These are phyloP conservation scores for Crepidodera aurea DNA, from an alignment of 2,888 invertebrate species.

Conservation along the genomic window DNA sequence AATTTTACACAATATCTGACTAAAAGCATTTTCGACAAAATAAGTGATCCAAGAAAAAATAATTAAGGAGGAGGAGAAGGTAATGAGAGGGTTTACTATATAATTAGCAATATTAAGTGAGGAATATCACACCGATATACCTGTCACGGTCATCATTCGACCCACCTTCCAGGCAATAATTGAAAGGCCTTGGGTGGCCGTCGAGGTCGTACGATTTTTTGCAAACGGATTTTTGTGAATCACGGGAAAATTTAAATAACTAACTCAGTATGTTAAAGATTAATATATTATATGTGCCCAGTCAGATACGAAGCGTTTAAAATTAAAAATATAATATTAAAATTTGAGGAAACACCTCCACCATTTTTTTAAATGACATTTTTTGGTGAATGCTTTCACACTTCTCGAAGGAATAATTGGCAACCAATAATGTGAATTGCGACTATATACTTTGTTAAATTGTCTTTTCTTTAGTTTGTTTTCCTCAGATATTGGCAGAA, in stretches of 20 bases:
- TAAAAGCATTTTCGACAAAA: conserved; percentile 36
- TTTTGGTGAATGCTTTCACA: too few relatives aligned
- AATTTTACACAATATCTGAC: conserved; percentile 31
- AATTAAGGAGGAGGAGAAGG: conserved; percentile 34
- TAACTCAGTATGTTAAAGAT: too few relatives aligned
- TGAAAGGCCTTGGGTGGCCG: conserved; percentile 35
- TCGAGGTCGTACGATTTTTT: conserved; percentile 26
- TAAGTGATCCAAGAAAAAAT: conserved; percentile 36
- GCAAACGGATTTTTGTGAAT: not conserved
- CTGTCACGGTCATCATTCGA: conserved; percentile 31
- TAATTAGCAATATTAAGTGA: conserved; percentile 50
- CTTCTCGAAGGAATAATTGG: too few relatives aligned
- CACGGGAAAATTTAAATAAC: not conserved
- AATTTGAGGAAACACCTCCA: too few relatives aligned
- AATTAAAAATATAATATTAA: too few relatives aligned
- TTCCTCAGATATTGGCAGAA: too few relatives aligned
- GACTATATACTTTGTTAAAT: too few relatives aligned
- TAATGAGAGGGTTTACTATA: conserved; percentile 48
- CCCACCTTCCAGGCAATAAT: conserved; percentile 26
- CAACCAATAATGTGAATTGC: too few relatives aligned
- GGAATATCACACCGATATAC: conserved; percentile 47
- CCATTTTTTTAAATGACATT: too few relatives aligned
- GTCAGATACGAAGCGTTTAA: too few relatives aligned
- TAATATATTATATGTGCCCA: too few relatives aligned
- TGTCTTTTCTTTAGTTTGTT: too few relatives aligned